A percentile compares a stretch with the other conserved stretches of the same genome.
Evolutionary conservation across 2,113 vertebrate genomes (phyloP).

Genomic region (Tragelaphus imberbis): DNA sequence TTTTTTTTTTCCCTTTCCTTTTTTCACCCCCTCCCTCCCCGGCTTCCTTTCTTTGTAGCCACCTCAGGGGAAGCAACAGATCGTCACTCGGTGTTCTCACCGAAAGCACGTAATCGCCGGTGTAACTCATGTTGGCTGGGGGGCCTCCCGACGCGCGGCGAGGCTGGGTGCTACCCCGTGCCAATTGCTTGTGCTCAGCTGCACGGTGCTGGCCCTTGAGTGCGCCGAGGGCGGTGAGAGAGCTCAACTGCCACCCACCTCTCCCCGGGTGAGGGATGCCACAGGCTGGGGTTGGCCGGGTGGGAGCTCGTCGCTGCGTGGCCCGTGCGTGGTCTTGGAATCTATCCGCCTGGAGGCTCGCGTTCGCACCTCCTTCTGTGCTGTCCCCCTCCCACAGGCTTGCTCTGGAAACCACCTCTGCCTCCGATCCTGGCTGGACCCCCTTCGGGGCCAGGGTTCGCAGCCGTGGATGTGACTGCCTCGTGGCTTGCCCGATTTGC

Average conservation of each 20-base stretch:
- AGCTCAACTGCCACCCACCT: background rate
- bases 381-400: background rate
- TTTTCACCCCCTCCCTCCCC: background rate
- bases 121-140: slow-evolving; percentile 74
- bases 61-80: slow-evolving; percentile 86
- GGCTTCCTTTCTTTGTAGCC: slow-evolving; percentile 83
- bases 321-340: background rate
- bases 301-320: background rate
- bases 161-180: slow-evolving; percentile 49
- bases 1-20: background rate
- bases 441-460: slow-evolving; percentile 52
- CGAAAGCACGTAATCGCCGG: slow-evolving; percentile 76
- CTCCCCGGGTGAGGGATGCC: slow-evolving; percentile 23
- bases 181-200: slow-evolving; percentile 36
- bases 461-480: slow-evolving; percentile 77
- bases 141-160: slow-evolving; percentile 47
- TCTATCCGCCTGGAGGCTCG: background rate
- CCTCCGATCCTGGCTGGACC: background rate
- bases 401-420: slow-evolving; percentile 31
- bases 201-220: slow-evolving; percentile 33
- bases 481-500: slow-evolving; percentile 83
- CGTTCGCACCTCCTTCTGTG: background rate
- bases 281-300: slow-evolving; percentile 30
- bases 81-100: slow-evolving; percentile 79
- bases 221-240: slow-evolving; percentile 36